Conservation (phyloP, 2,797 vertebrate species). For the Phoebastria nigripes region DNA sequence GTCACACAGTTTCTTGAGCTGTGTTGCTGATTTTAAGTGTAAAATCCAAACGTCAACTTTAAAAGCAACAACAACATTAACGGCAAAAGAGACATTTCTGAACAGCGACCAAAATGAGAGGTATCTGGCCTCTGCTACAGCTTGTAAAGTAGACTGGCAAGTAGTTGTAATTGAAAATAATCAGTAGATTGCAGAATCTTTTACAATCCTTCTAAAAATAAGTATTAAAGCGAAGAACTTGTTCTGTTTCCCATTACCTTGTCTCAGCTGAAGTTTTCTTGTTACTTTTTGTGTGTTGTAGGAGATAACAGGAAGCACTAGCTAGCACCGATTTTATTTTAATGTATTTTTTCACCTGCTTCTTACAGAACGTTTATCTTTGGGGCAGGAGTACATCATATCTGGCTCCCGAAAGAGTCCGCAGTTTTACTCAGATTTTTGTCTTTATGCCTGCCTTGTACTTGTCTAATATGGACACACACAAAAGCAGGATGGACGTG, state of each 20-base stretch:
- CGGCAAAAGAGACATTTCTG: background rate
- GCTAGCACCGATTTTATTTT: background rate
- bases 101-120: background rate
- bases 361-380: background rate
- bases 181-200: background rate
- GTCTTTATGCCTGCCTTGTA: background rate
- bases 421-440: background rate
- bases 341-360: background rate
- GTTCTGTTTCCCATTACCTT: background rate
- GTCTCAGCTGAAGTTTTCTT: background rate
- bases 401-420: background rate
- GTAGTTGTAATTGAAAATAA: background rate
- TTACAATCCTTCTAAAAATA: background rate
- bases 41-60: background rate
- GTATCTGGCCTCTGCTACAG: background rate
- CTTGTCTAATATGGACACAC: background rate
- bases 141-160: background rate
- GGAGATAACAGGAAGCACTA: background rate
- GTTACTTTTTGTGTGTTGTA: background rate
- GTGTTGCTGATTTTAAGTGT: background rate
- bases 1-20: background rate
- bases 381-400: background rate
- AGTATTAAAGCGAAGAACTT: background rate
- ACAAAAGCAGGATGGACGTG: accelerated
- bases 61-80: background rate